These are phyloP conservation scores for Lepidochrysops patricia DNA, from an alignment of 2,888 invertebrate genomes.

Conservation along the genomic window DNA sequence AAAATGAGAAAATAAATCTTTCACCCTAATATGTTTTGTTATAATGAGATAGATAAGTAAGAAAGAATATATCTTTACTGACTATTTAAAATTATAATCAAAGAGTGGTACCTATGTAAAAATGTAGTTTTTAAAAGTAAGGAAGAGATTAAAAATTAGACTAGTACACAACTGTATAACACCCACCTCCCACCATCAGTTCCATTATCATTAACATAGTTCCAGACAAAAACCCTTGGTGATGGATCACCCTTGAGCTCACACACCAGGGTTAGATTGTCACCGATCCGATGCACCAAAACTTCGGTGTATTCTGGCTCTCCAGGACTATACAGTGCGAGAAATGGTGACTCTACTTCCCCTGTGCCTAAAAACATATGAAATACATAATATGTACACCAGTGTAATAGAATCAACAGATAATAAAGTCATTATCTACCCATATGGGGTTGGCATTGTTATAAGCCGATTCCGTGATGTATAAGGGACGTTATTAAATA, in stretches of 20 bases:
- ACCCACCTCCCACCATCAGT: constrained; percentile 36
- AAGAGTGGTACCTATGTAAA: no score
- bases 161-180: background rate
- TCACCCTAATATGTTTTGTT: no score
- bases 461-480: background rate
- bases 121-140: no score
- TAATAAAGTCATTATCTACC: background rate
- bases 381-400: background rate
- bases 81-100: no score
- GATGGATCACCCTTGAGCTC: constrained; percentile 42
- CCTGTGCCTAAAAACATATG: constrained; percentile 23
- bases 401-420: background rate
- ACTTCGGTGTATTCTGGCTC: constrained; percentile 59
- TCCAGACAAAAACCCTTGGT: constrained; percentile 48
- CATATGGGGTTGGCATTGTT: background rate
- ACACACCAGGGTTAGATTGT: constrained; percentile 55
- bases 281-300: constrained; percentile 44
- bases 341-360: constrained; percentile 30
- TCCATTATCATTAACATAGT: constrained; percentile 42
- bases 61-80: no score
- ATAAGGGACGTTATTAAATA: background rate
- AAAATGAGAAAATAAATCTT: no score
- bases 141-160: no score
- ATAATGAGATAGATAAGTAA: no score
- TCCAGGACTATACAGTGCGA: constrained; percentile 49